phyloP scores from a whole-genome alignment of 2,797 vertebrate species.

The Karalla daura region DNA sequence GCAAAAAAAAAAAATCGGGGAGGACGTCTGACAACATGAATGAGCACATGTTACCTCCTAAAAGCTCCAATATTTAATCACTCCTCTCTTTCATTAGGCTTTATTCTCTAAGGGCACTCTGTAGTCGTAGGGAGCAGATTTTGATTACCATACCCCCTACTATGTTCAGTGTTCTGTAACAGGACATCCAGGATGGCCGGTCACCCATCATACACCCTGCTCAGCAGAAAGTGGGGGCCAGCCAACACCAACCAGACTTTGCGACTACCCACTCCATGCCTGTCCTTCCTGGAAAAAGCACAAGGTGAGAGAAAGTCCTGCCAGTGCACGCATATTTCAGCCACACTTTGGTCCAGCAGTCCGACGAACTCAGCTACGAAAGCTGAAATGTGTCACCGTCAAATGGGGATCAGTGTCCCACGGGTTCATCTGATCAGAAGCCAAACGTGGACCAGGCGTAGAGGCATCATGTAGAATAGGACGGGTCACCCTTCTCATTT shows the following conservation, averaged over 20 bases:
- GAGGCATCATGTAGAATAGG: background rate
- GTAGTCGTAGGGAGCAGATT: background rate
- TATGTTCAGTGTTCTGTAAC: conserved; percentile 17
- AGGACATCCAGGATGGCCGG: conserved; percentile 6
- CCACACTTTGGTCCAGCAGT: background rate
- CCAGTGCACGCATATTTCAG: background rate
- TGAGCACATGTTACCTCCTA: background rate
- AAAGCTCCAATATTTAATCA: background rate
- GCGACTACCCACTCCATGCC: background rate
- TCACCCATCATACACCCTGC: background rate
- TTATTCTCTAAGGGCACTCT: background rate
- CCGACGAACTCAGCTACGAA: background rate
- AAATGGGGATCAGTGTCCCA: background rate
- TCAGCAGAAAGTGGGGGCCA: conserved; percentile 5
- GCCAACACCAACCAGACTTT: conserved; percentile 20
- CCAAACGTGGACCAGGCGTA: conserved; percentile 6
- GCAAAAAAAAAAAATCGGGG: too few species aligned
- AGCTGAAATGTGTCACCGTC: background rate
- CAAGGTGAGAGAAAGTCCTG: conserved; percentile 10
- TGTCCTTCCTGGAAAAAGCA: conserved; percentile 19
- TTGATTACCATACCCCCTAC: background rate
- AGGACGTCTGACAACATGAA: background rate
- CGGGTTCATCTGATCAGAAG: conserved; percentile 21
- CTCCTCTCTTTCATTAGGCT: background rate
- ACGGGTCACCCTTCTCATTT: conserved; percentile 40